phyloP scores from a whole-genome alignment of 2,888 invertebrate species.

The Euclidia mi region DNA sequence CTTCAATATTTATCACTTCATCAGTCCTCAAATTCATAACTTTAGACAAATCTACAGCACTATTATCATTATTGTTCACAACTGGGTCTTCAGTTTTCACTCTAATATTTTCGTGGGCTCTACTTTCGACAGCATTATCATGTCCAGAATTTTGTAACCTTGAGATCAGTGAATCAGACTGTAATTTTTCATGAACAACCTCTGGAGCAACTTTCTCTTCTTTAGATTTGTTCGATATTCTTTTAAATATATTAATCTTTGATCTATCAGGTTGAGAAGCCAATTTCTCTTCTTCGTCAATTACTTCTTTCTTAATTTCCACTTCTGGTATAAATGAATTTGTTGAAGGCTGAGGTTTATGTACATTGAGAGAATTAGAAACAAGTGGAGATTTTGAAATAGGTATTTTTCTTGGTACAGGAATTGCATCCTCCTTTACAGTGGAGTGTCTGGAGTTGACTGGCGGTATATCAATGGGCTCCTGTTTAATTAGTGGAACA shows the following conservation, averaged over 20 bases:
- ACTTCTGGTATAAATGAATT: constrained; percentile 75
- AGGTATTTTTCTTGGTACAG: constrained; percentile 86
- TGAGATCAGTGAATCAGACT: constrained; percentile 83
- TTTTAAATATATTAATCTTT: constrained; percentile 96
- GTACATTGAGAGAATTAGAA: constrained; percentile 75
- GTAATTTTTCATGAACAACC: constrained; percentile 80
- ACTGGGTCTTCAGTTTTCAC: constrained; percentile 78
- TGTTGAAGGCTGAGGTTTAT: constrained; percentile 69
- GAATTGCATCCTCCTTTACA: constrained; percentile 80
- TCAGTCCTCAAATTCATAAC: constrained; percentile 86
- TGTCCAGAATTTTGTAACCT: constrained; percentile 80
- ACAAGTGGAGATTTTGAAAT: constrained; percentile 86
- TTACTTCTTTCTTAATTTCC: constrained; percentile 87
- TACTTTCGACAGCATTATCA: constrained; percentile 70
- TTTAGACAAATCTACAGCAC: constrained; percentile 86
- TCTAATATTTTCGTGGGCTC: constrained; percentile 70
- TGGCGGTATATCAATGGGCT: constrained; percentile 70
- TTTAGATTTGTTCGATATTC: constrained; percentile 94
- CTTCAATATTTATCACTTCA: constrained; percentile 87
- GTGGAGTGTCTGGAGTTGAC: constrained; percentile 60
- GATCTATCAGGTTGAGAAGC: constrained; percentile 95
- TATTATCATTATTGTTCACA: constrained; percentile 87
- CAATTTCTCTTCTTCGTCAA: constrained; percentile 90
- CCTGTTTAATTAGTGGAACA: constrained; percentile 75
- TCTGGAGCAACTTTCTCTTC: constrained; percentile 89